Percentiles rank a stretch among this genome's conserved stretches.
Conservation (phyloP, 2,888 invertebrate genomes). For the Microchrysa polita region DNA sequence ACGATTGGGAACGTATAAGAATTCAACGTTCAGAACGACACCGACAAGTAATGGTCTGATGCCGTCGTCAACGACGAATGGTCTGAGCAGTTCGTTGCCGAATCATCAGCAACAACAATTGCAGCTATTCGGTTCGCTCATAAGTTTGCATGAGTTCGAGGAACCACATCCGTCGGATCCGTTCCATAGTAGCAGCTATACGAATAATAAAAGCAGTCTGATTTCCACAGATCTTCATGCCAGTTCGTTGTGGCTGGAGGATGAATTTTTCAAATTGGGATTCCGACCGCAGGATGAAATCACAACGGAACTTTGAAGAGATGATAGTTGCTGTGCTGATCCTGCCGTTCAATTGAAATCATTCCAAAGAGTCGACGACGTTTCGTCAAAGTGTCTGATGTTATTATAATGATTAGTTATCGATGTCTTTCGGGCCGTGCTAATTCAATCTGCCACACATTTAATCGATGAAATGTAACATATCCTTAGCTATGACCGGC, state of each 20-base stretch:
- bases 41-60: conserved; percentile 33
- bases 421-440: no score
- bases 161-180: conserved; percentile 66
- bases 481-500: no score
- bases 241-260: conserved; percentile 76
- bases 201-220: conserved; percentile 62
- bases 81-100: conserved; percentile 56
- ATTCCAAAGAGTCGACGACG: not conserved
- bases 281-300: conserved; percentile 89
- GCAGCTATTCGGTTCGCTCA: conserved; percentile 63
- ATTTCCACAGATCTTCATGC: conserved; percentile 63
- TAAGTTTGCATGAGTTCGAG: conserved; percentile 64
- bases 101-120: conserved; percentile 53
- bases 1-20: conserved; percentile 58
- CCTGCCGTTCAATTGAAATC: not conserved
- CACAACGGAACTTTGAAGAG: conserved; percentile 79
- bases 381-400: not conserved
- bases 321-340: not conserved
- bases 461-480: no score
- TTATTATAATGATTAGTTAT: no score
- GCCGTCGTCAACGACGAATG: conserved; percentile 44
- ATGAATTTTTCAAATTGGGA: conserved; percentile 84
- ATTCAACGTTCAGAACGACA: conserved; percentile 52
- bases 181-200: conserved; percentile 70
- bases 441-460: no score